Evolutionary conservation across 2,888 invertebrate species (phyloP).

Genomic region (Macrophya annulata): DNA sequence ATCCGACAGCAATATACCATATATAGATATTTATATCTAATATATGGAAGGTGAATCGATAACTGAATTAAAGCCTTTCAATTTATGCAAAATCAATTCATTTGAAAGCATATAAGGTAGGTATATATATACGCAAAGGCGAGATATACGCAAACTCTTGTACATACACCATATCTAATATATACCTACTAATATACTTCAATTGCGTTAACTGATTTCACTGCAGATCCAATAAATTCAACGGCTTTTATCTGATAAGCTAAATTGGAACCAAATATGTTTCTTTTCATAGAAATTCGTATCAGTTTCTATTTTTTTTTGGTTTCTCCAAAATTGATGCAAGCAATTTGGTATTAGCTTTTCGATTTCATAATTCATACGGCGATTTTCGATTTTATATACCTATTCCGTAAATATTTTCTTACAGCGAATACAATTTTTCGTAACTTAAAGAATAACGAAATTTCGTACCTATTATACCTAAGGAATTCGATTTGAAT

Average conservation of each 20-base stretch:
- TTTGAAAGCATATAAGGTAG: background rate
- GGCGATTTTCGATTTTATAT: background rate
- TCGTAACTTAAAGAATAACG: background rate
- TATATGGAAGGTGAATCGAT: slow-evolving; percentile 13
- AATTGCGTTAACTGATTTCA: background rate
- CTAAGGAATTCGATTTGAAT: background rate
- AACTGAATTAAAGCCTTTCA: background rate
- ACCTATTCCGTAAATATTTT: background rate
- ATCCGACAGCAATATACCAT: background rate
- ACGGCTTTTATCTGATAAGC: background rate
- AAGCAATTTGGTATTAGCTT: background rate
- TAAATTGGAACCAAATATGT: background rate
- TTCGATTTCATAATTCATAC: background rate
- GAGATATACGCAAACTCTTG: background rate
- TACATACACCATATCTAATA: background rate
- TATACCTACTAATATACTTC: background rate
- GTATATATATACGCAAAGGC: background rate
- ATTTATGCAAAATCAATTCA: slow-evolving; percentile 28
- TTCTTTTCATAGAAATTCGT: background rate
- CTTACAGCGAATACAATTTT: background rate
- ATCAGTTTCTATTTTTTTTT: background rate
- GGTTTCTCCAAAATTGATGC: background rate
- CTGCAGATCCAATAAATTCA: background rate
- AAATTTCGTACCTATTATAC: background rate
- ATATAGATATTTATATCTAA: background rate